A percentile compares a stretch with the other conserved stretches of the same genome.
phyloP scores from a whole-genome alignment of 2,888 invertebrate species.

The Drosophila maculinotata region DNA sequence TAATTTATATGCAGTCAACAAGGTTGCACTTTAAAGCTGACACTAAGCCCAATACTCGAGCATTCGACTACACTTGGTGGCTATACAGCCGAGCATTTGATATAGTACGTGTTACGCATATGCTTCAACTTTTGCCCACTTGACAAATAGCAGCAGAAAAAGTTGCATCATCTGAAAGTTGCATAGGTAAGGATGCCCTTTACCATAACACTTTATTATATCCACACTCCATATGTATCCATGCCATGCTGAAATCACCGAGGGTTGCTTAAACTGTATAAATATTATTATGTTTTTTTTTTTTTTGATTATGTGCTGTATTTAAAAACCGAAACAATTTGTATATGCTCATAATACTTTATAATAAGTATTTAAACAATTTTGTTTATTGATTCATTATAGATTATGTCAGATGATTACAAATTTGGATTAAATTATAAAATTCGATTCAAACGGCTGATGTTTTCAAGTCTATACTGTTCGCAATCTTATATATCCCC shows the following conservation, averaged over 20 bases:
- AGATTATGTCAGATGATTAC: no score
- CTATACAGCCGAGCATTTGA: constrained; percentile 68
- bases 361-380: no score
- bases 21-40: constrained; percentile 55
- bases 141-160: constrained; percentile 63
- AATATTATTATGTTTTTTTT: neutral
- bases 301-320: neutral
- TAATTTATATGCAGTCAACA: constrained; percentile 70
- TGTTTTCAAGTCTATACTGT: no score
- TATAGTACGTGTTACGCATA: constrained; percentile 76
- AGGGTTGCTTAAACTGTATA: constrained; percentile 8
- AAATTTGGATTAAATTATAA: no score
- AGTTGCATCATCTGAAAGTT: constrained; percentile 36
- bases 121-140: constrained; percentile 58
- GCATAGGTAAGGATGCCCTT: constrained; percentile 36
- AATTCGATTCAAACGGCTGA: no score
- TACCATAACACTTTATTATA: constrained; percentile 3
- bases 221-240: neutral
- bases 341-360: neutral
- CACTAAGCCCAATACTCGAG: constrained; percentile 42
- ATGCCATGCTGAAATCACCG: neutral
- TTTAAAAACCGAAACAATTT: neutral
- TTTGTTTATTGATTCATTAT: no score
- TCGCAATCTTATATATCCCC: no score
- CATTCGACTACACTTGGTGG: constrained; percentile 50